Conservation (phyloP, 1,140 invertebrate genomes). For the Calliopsis andreniformis region DNA sequence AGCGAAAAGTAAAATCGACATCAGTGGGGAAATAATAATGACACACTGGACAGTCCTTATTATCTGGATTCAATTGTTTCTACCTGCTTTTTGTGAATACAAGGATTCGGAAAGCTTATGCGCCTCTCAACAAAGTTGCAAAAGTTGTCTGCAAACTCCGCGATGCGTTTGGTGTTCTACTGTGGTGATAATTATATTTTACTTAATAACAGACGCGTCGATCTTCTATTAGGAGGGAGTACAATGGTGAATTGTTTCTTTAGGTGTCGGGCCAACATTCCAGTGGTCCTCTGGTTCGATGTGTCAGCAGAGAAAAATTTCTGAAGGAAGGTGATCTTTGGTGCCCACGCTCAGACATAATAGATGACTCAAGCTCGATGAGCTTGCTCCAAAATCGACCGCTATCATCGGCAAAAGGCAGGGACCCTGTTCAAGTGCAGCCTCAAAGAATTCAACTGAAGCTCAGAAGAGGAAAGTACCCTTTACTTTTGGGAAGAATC, state of each 20-base stretch:
- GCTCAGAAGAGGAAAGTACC: slow-evolving; percentile 63
- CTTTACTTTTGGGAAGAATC: not conserved
- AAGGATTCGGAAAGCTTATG: slow-evolving; percentile 65
- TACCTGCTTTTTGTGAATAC: slow-evolving; percentile 17
- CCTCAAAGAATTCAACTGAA: slow-evolving; percentile 66
- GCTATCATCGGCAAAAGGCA: slow-evolving; percentile 55
- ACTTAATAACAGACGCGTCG: not conserved
- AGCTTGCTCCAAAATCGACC: slow-evolving; percentile 49
- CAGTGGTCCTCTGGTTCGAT: slow-evolving; percentile 57
- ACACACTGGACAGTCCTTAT: slow-evolving; percentile 13
- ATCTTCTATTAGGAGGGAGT: not conserved
- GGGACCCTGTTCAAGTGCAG: slow-evolving; percentile 66
- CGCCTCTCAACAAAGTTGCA: slow-evolving; percentile 65
- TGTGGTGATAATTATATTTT: slow-evolving; percentile 53
- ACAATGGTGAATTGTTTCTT: not conserved
- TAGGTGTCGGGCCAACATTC: slow-evolving; percentile 37
- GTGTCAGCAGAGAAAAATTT: slow-evolving; percentile 55
- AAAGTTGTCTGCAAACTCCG: slow-evolving; percentile 64
- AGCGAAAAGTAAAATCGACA: slow-evolving; percentile 23
- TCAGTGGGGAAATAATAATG: slow-evolving; percentile 4
- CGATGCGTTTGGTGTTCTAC: slow-evolving; percentile 71
- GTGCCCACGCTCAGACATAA: slow-evolving; percentile 57
- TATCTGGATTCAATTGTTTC: not conserved
- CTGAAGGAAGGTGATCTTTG: slow-evolving; percentile 55
- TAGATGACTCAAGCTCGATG: slow-evolving; percentile 44